These are phyloP conservation scores for Hirtodrosophila trivittata DNA, from an alignment of 2,888 invertebrate species.

Conservation along the genomic window DNA sequence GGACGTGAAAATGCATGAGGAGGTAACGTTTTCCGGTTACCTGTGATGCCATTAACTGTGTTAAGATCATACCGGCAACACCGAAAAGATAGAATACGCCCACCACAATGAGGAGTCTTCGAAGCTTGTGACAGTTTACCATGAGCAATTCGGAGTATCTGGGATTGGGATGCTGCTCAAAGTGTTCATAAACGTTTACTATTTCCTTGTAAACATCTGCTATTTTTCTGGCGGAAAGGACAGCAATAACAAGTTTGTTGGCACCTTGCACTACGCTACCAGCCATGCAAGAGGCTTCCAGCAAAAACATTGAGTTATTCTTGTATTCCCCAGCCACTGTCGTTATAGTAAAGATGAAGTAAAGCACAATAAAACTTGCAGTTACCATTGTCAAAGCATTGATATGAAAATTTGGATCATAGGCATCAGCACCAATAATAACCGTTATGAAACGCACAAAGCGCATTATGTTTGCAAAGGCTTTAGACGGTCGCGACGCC, in stretches of 20 bases:
- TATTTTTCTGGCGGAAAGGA: conserved; percentile 19
- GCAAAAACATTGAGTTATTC: conserved; percentile 44
- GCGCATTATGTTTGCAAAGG: conserved; percentile 31
- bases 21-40: conserved; percentile 33
- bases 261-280: conserved; percentile 57
- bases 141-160: conserved; percentile 32
- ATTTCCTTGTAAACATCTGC: conserved; percentile 19
- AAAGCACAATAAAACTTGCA: conserved; percentile 17
- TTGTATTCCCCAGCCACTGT: conserved; percentile 39
- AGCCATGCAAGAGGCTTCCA: conserved; percentile 53
- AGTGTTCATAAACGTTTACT: conserved; percentile 38
- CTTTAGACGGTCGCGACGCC: conserved; percentile 19
- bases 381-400: conserved; percentile 21
- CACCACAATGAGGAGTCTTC: conserved; percentile 10
- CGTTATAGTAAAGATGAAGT: conserved; percentile 33
- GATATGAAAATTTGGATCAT: conserved; percentile 45
- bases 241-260: conserved; percentile 43
- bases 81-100: conserved; percentile 26
- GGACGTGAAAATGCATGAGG: conserved; percentile 62
- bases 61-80: conserved; percentile 4
- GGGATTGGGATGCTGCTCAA: conserved; percentile 28
- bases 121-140: conserved; percentile 16
- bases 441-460: conserved; percentile 31
- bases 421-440: conserved; percentile 47
- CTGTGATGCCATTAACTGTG: conserved; percentile 15